Evolutionary conservation across 2,888 invertebrate species (phyloP).

Genomic region (Oscheius sp.): DNA sequence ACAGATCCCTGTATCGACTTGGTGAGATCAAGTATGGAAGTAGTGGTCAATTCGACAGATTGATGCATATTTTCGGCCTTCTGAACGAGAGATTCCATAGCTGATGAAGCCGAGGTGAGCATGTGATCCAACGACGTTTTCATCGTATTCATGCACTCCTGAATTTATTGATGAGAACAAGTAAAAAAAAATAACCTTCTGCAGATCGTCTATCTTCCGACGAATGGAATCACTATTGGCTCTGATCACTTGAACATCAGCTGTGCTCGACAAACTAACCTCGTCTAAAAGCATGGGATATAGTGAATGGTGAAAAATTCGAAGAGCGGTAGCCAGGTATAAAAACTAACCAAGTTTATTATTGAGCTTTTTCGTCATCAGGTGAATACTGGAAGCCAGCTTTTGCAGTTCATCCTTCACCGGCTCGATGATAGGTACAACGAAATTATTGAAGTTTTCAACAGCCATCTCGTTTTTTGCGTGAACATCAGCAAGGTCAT

Average conservation of each 20-base stretch:
- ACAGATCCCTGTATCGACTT: too few relatives aligned
- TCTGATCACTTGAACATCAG: constrained; percentile 15
- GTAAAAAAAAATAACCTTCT: neutral
- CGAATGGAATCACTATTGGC: constrained; percentile 1
- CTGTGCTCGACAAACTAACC: constrained; percentile 1
- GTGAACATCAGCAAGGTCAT: neutral
- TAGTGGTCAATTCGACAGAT: neutral
- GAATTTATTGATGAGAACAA: neutral
- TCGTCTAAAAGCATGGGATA: neutral
- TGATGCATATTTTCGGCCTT: neutral
- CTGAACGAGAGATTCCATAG: neutral
- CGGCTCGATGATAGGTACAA: too few relatives aligned
- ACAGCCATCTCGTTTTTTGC: neutral
- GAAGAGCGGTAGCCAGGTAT: neutral
- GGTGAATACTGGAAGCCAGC: too few relatives aligned
- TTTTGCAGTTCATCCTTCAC: too few relatives aligned
- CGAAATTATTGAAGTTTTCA: neutral
- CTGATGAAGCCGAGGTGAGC: neutral
- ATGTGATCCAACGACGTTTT: neutral
- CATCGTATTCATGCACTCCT: neutral
- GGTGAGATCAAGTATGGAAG: neutral
- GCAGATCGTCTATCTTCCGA: neutral
- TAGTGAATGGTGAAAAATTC: too few relatives aligned
- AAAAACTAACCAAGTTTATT: too few relatives aligned
- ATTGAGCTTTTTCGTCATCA: too few relatives aligned